These are phyloP conservation scores for Synergus itoensis DNA, from an alignment of 2,888 invertebrate species.

Conservation along the genomic window DNA sequence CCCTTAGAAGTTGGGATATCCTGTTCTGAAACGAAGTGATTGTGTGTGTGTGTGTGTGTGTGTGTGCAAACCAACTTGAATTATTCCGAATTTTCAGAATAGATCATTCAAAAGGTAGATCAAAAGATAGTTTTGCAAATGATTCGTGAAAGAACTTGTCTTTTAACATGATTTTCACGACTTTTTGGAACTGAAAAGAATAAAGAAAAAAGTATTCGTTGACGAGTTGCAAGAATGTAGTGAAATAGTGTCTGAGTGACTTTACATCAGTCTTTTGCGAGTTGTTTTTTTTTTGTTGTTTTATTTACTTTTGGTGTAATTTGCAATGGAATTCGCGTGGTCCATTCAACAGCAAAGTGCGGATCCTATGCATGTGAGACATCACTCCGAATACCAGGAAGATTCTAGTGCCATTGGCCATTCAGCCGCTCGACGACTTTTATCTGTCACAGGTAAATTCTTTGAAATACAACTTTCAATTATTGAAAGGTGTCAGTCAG, in stretches of 20 bases:
- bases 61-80: background rate
- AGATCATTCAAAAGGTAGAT: background rate
- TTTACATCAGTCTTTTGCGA: background rate
- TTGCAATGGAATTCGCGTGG: constrained; percentile 54
- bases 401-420: constrained; percentile 54
- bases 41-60: too few relatives aligned
- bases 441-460: constrained; percentile 53
- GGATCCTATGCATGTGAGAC: constrained; percentile 47
- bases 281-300: background rate
- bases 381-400: constrained; percentile 50
- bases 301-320: background rate
- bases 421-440: constrained; percentile 52
- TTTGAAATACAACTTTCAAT: background rate
- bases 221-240: constrained; percentile 18
- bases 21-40: background rate
- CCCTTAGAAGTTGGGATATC: background rate
- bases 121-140: background rate
- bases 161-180: background rate
- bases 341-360: constrained; percentile 48
- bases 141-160: background rate
- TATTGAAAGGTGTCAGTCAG: too few relatives aligned
- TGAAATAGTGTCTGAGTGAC: background rate
- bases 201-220: background rate
- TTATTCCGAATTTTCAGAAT: background rate
- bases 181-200: background rate